These are phyloP conservation scores for Brachyopa scutellaris DNA, from an alignment of 2,888 invertebrate species.

Conservation along the genomic window DNA sequence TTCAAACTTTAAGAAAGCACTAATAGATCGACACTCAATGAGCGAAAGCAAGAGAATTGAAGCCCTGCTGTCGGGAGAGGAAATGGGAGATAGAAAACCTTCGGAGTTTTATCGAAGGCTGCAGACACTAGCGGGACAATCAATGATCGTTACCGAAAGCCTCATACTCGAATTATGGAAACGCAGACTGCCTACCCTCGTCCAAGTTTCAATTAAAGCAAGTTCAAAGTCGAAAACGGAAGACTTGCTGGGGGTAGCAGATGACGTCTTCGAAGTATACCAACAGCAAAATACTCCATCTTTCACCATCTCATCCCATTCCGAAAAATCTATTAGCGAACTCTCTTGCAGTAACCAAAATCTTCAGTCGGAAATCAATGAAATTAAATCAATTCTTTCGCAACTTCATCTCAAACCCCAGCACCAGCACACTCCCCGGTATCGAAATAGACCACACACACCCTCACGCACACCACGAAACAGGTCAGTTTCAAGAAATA, in stretches of 20 bases:
- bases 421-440: neutral
- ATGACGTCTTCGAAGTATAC: conserved; percentile 7
- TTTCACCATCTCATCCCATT: neutral
- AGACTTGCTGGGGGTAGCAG: neutral
- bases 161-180: too few species aligned
- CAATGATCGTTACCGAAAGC: too few species aligned
- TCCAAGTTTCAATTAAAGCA: conserved; percentile 18
- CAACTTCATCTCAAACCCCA: too few species aligned
- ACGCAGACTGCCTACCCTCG: too few species aligned
- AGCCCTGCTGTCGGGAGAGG: neutral
- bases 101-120: too few species aligned
- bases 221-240: neutral
- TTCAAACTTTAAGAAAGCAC: too few species aligned
- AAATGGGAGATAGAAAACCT: conserved; percentile 5
- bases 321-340: neutral
- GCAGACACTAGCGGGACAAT: too few species aligned
- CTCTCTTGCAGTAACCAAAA: neutral
- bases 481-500: neutral
- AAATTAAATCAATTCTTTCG: conserved; percentile 33
- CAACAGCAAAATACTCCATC: neutral
- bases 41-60: neutral
- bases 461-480: too few species aligned
- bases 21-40: too few species aligned
- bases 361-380: neutral
- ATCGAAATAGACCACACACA: too few species aligned